Conservation (phyloP, 1,140 invertebrate species). For the Drosophila truncata region DNA sequence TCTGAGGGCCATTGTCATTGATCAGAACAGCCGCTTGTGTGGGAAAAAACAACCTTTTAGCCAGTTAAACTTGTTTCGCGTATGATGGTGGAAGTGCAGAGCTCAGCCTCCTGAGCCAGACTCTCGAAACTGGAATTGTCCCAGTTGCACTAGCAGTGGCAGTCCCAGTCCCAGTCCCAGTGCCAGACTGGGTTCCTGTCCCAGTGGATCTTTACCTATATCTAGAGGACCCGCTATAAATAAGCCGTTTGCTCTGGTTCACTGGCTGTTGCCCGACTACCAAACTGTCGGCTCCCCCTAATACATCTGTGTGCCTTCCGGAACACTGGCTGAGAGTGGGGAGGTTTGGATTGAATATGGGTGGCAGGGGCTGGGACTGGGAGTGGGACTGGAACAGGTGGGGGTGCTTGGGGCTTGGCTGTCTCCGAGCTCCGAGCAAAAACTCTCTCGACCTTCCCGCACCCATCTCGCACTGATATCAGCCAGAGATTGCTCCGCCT, state of each 20-base stretch:
- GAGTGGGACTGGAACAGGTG: neutral
- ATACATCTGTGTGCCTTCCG: conserved; percentile 27
- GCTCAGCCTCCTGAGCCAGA: conserved; percentile 16
- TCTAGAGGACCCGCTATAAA: conserved; percentile 22
- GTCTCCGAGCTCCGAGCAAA: neutral
- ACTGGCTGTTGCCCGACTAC: conserved; percentile 41
- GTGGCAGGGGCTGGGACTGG: neutral
- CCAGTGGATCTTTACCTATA: conserved; percentile 12
- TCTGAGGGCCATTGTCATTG: conserved; percentile 37
- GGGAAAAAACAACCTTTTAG: conserved; percentile 43
- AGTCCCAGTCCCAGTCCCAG: neutral
- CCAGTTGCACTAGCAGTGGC: neutral
- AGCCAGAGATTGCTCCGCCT: conserved; percentile 41
- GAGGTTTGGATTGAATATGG: neutral
- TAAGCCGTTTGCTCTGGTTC: conserved; percentile 37
- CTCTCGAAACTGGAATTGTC: conserved; percentile 49
- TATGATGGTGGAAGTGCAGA: conserved; percentile 7
- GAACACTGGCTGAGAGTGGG: neutral
- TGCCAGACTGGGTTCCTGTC: neutral
- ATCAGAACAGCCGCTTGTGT: conserved; percentile 24
- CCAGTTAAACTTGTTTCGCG: conserved; percentile 67
- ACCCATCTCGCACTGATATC: conserved; percentile 34
- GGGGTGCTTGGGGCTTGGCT: neutral
- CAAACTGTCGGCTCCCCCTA: conserved; percentile 13
- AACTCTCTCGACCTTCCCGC: conserved; percentile 43